Conservation (phyloP, 2,888 invertebrate genomes). For the Yponomeuta cagnagella region DNA sequence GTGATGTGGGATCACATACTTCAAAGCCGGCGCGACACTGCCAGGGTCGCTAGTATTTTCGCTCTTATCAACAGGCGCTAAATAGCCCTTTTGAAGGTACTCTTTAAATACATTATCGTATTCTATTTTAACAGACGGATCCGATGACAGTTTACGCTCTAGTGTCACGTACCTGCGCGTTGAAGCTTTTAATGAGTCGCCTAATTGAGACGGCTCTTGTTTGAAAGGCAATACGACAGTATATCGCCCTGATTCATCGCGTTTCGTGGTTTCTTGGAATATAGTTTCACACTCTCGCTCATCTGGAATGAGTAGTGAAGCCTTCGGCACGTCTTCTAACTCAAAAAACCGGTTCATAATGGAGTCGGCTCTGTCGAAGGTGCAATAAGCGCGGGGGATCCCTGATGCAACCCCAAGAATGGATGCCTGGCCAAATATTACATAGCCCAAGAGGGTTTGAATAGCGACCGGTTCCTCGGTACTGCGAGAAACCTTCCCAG, state of each 20-base stretch:
- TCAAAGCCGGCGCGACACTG: not conserved
- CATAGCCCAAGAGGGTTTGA: too few relatives aligned
- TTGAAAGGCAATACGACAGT: constrained; percentile 11
- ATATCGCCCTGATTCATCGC: not conserved
- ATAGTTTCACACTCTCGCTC: not conserved
- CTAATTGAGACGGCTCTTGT: constrained; percentile 2
- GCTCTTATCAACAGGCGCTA: too few relatives aligned
- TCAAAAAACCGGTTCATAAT: too few relatives aligned
- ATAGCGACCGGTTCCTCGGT: too few relatives aligned
- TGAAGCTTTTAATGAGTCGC: not conserved
- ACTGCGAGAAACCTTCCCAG: too few relatives aligned
- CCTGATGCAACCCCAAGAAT: too few relatives aligned
- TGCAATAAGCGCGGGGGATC: too few relatives aligned
- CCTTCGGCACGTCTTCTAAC: too few relatives aligned
- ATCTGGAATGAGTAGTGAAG: not conserved
- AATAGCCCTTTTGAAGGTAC: not conserved
- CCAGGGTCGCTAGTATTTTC: not conserved
- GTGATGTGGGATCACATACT: constrained; percentile 15
- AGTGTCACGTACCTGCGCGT: not conserved
- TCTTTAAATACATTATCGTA: constrained; percentile 9
- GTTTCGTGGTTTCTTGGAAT: not conserved
- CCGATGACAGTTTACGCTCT: constrained; percentile 9
- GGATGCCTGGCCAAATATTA: too few relatives aligned
- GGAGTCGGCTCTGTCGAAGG: too few relatives aligned
- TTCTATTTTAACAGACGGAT: constrained; percentile 6